Evolutionary conservation across 2,797 vertebrate genomes (phyloP).

Genomic region (Psittacula echo): DNA sequence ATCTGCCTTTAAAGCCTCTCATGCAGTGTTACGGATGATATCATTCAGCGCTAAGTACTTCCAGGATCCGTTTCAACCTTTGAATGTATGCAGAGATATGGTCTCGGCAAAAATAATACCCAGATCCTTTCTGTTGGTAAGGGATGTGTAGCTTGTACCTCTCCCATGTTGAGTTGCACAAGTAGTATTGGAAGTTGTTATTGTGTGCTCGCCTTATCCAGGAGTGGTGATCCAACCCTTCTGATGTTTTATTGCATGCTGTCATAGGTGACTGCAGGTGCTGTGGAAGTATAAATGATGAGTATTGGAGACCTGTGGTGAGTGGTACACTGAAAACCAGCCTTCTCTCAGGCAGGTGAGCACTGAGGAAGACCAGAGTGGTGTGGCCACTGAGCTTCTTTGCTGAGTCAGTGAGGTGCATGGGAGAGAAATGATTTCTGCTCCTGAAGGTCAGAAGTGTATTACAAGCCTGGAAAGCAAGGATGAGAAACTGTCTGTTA

Average conservation of each 20-base stretch:
- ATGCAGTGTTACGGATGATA: background rate
- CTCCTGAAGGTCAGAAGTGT: background rate
- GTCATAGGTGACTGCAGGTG: background rate
- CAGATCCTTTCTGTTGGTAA: background rate
- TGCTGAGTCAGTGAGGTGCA: background rate
- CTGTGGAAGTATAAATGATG: background rate
- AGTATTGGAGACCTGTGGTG: background rate
- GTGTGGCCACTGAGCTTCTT: background rate
- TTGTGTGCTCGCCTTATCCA: background rate
- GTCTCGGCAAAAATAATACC: background rate
- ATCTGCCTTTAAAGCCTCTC: conserved; percentile 16
- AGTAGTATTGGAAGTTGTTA: background rate
- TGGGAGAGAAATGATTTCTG: background rate
- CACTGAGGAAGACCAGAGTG: accelerated
- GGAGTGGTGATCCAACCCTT: background rate
- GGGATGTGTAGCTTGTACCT: background rate
- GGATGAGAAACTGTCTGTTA: background rate
- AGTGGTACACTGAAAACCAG: background rate
- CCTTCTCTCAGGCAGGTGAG: background rate
- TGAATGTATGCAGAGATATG: background rate
- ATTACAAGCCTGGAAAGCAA: background rate
- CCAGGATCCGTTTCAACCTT: background rate
- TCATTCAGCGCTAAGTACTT: background rate
- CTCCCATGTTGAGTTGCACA: background rate
- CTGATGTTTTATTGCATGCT: background rate